phyloP scores from a whole-genome alignment of 2,888 invertebrate genomes.

The Aethes cnicana region DNA sequence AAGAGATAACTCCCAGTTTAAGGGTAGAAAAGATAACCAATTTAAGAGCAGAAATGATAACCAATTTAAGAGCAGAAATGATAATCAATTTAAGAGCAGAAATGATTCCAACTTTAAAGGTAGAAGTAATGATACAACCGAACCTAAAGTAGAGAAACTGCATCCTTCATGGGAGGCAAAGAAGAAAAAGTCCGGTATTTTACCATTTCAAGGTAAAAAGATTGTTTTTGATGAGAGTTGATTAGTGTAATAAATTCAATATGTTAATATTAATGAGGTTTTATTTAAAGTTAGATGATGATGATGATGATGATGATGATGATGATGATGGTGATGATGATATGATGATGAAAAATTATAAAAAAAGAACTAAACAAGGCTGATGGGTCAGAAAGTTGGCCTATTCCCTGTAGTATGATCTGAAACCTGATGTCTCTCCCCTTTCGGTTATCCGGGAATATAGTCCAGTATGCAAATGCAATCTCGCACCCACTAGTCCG shows the following conservation, averaged over 20 bases:
- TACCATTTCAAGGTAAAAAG: slow-evolving; percentile 76
- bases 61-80: slow-evolving; percentile 31
- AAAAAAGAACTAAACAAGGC: no score
- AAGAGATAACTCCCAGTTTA: slow-evolving; percentile 25
- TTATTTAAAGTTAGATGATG: no score
- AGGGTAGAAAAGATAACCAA: slow-evolving; percentile 32
- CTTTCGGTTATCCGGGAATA: no score
- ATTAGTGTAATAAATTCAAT: slow-evolving; percentile 18
- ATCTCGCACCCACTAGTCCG: no score
- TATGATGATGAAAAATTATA: no score
- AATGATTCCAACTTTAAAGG: slow-evolving; percentile 25
- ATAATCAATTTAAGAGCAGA: slow-evolving; percentile 22
- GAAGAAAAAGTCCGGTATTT: slow-evolving; percentile 67
- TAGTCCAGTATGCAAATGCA: no score
- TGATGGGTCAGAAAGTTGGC: no score
- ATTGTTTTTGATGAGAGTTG: slow-evolving; percentile 68
- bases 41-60: slow-evolving; percentile 26
- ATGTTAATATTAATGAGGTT: neutral
- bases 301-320: no score
- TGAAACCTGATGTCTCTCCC: no score
- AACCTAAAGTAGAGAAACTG: slow-evolving; percentile 62
- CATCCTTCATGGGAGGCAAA: slow-evolving; percentile 82
- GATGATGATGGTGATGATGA: no score
- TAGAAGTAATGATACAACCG: slow-evolving; percentile 32
- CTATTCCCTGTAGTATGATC: no score